Evolutionary conservation across 2,113 vertebrate species (phyloP).

Genomic region (Pimephales promelas): DNA sequence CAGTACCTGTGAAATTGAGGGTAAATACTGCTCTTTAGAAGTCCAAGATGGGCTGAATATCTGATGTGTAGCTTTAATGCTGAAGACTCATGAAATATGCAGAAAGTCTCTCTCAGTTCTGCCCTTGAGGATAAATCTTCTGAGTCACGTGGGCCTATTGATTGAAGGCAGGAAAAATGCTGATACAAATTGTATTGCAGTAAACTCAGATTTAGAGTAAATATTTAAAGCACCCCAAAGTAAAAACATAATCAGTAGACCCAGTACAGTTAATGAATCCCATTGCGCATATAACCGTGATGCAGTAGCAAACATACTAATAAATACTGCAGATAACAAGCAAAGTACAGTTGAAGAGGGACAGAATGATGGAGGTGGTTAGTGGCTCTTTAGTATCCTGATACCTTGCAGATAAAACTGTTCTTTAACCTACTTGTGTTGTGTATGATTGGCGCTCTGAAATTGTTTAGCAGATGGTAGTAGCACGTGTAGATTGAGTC

Average conservation of each 20-base stretch:
- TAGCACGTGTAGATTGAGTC: background rate
- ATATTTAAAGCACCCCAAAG: slow-evolving; percentile 7
- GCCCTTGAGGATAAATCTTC: slow-evolving; percentile 22
- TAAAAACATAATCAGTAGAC: background rate
- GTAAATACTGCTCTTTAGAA: background rate
- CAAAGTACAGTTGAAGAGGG: background rate
- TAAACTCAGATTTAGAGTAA: slow-evolving; percentile 24
- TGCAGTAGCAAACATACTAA: background rate
- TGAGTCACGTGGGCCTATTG: slow-evolving; percentile 41
- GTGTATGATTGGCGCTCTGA: background rate
- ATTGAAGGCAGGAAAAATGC: slow-evolving; percentile 35
- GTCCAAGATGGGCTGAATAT: slow-evolving; percentile 18
- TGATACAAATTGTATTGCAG: slow-evolving; percentile 32
- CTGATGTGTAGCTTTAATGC: slow-evolving; percentile 44
- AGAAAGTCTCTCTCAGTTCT: slow-evolving; percentile 33
- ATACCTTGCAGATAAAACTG: background rate
- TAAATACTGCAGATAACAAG: background rate
- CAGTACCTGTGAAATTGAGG: background rate
- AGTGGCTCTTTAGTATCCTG: background rate
- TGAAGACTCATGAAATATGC: slow-evolving; percentile 51
- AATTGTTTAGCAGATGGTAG: background rate
- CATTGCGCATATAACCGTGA: background rate
- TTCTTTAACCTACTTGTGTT: background rate
- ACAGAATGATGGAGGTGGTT: background rate
- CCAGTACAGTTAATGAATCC: background rate